Conservation (phyloP, 1,140 invertebrate genomes). For the Philopotamus ludificatus region DNA sequence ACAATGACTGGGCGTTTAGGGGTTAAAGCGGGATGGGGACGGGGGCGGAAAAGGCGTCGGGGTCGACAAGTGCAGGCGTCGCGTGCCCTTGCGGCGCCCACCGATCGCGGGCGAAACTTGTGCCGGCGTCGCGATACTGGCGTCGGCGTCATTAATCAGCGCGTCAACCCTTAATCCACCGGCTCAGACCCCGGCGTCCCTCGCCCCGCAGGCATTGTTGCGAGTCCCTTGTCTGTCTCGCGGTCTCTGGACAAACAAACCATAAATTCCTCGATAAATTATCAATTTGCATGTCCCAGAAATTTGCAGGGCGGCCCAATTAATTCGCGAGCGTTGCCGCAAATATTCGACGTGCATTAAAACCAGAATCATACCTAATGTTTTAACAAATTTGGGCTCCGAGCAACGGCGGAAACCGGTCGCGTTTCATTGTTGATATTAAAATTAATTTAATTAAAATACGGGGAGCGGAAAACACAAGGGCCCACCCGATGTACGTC, state of each 20-base stretch:
- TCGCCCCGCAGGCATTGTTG: constrained; percentile 30
- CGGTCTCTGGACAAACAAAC: constrained; percentile 30
- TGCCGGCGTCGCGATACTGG: constrained; percentile 28
- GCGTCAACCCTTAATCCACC: constrained; percentile 38
- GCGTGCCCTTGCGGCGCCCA: background rate
- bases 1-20: constrained; percentile 27
- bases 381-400: background rate
- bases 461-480: constrained; percentile 6
- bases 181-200: background rate
- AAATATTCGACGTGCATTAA: too few relatives aligned
- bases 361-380: background rate
- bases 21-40: too few relatives aligned
- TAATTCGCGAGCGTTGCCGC: too few relatives aligned
- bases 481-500: constrained; percentile 4
- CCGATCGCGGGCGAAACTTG: constrained; percentile 24
- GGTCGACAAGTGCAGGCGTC: constrained; percentile 1
- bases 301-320: background rate
- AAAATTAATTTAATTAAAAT: constrained; percentile 31
- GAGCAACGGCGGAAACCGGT: background rate
- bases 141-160: constrained; percentile 41
- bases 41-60: too few relatives aligned
- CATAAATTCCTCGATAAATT: constrained; percentile 26
- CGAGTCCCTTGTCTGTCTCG: constrained; percentile 35
- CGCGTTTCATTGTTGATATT: constrained; percentile 18
- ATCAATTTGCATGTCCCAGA: constrained; percentile 19